A percentile compares a stretch with the other conserved stretches of the same genome.
These are phyloP conservation scores for Axea sp. DNA, from an alignment of 2,888 invertebrate species.

Conservation along the genomic window DNA sequence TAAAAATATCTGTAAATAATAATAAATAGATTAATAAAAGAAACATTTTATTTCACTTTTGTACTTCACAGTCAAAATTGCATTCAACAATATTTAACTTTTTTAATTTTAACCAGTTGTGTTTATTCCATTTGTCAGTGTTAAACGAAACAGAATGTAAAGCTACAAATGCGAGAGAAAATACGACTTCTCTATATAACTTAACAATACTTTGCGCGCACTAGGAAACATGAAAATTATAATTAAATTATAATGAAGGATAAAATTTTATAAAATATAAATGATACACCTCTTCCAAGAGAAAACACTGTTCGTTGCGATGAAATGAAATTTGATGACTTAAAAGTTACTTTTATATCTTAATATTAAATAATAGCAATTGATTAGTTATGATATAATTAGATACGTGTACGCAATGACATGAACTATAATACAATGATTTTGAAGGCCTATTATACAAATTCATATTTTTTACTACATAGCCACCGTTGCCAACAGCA, in stretches of 20 bases:
- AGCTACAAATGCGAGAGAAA: slow-evolving; percentile 22
- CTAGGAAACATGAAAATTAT: slow-evolving; percentile 4
- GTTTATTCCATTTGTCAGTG: not conserved
- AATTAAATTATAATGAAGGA: slow-evolving; percentile 8
- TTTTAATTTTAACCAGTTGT: slow-evolving; percentile 29
- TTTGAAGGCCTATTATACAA: slow-evolving; percentile 73
- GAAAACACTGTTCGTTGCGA: slow-evolving; percentile 26
- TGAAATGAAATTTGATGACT: slow-evolving; percentile 60
- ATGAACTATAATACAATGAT: slow-evolving; percentile 79
- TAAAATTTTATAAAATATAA: slow-evolving; percentile 4
- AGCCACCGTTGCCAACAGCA: slow-evolving; percentile 95
- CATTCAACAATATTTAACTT: slow-evolving; percentile 37
- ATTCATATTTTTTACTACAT: slow-evolving; percentile 74
- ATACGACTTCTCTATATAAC: slow-evolving; percentile 9
- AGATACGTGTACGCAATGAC: slow-evolving; percentile 75
- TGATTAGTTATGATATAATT: slow-evolving; percentile 72
- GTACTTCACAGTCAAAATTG: slow-evolving; percentile 58
- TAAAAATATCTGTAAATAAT: slow-evolving; percentile 75
- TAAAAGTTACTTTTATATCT: slow-evolving; percentile 68
- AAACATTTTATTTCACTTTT: slow-evolving; percentile 58
- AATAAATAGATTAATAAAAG: slow-evolving; percentile 23
- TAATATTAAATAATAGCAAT: slow-evolving; percentile 71
- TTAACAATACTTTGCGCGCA: slow-evolving; percentile 2
- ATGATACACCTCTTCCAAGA: slow-evolving; percentile 20
- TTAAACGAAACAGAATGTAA: slow-evolving; percentile 11